Conservation (phyloP, 2,888 invertebrate species). For the Yponomeuta cagnagella region DNA sequence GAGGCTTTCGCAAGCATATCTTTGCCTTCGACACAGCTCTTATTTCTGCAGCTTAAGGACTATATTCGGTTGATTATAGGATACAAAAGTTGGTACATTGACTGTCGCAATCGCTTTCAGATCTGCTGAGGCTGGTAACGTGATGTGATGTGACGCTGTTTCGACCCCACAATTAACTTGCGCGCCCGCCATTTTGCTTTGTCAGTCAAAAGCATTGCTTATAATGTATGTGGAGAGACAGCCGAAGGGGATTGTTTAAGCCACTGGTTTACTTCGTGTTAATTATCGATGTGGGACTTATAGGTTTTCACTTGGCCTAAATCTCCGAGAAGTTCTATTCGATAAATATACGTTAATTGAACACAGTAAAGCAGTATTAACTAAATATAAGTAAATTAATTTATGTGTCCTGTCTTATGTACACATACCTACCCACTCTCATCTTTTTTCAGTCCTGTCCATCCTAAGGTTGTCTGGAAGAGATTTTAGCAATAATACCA, state of each 20-base stretch:
- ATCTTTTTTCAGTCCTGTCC: too few species aligned
- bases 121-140: constrained; percentile 11
- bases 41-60: neutral
- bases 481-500: too few species aligned
- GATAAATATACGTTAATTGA: too few species aligned
- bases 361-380: too few species aligned
- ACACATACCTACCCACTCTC: too few species aligned
- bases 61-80: neutral
- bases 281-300: neutral
- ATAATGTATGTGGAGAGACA: neutral
- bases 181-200: neutral
- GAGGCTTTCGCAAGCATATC: neutral
- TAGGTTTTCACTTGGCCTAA: too few species aligned
- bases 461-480: too few species aligned
- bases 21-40: neutral
- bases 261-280: neutral
- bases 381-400: too few species aligned
- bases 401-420: too few species aligned
- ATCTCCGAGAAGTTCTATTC: too few species aligned
- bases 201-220: neutral
- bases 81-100: neutral
- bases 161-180: constrained; percentile 5
- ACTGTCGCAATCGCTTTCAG: neutral
- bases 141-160: constrained; percentile 6
- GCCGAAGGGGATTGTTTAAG: too few species aligned